phyloP scores from a whole-genome alignment of 1,140 invertebrate genomes.

The Bombus huntii region DNA sequence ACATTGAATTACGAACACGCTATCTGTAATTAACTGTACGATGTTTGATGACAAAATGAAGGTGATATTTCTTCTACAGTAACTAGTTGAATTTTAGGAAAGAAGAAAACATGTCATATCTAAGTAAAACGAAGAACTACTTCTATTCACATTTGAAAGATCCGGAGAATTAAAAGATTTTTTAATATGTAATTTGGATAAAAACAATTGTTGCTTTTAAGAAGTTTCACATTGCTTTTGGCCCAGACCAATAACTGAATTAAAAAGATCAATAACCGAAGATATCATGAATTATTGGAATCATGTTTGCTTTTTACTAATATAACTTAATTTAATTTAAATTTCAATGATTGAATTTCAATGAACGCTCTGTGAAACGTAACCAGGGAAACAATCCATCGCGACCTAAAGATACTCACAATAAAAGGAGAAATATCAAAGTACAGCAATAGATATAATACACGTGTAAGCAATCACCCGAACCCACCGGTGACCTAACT shows the following conservation, averaged over 20 bases:
- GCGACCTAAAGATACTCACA: too few species aligned
- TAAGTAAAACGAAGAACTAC: background rate
- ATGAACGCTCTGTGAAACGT: too few species aligned
- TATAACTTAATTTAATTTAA: background rate
- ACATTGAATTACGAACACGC: too few species aligned
- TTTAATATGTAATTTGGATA: background rate
- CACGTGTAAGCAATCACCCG: too few species aligned
- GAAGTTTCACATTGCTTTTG: background rate
- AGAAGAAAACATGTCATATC: background rate
- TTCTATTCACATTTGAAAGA: background rate
- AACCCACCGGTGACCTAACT: too few species aligned
- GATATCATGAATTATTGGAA: background rate
- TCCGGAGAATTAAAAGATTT: background rate
- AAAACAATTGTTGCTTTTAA: background rate
- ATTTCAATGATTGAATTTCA: background rate
- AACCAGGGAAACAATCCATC: too few species aligned
- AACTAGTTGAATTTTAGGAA: background rate
- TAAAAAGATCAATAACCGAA: background rate
- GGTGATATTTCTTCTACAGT: background rate
- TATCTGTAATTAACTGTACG: background rate
- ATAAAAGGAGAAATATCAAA: too few species aligned
- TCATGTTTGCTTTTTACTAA: background rate
- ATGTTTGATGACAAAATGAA: too few species aligned
- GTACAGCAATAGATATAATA: too few species aligned
- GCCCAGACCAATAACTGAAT: background rate